Evolutionary conservation across 2,888 invertebrate genomes (phyloP).

Genomic region (Cyclophora albipunctata): DNA sequence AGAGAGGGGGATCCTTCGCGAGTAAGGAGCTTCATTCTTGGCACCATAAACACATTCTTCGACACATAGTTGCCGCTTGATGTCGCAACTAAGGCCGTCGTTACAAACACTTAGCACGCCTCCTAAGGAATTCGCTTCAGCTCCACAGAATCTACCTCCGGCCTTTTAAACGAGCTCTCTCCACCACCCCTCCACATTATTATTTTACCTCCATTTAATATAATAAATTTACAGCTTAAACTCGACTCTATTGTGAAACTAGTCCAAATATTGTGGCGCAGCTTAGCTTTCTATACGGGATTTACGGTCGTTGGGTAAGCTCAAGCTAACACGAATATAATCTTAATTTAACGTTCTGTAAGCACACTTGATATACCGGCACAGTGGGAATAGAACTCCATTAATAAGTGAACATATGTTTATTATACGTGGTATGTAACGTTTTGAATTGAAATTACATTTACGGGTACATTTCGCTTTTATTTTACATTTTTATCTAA

Average conservation of each 20-base stretch:
- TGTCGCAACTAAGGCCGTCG: slow-evolving; percentile 58
- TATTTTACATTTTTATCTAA: too few species aligned
- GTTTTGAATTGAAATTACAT: too few species aligned
- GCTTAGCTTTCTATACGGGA: slow-evolving; percentile 52
- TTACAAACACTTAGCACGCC: slow-evolving; percentile 54
- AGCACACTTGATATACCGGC: slow-evolving; percentile 11
- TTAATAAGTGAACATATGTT: too few species aligned
- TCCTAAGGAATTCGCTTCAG: slow-evolving; percentile 54
- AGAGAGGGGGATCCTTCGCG: slow-evolving; percentile 26
- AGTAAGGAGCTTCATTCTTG: slow-evolving; percentile 67
- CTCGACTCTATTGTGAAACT: slow-evolving; percentile 40
- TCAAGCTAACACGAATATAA: slow-evolving; percentile 41
- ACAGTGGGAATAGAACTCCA: slow-evolving; percentile 3
- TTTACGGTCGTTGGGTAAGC: slow-evolving; percentile 52
- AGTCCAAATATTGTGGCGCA: slow-evolving; percentile 49
- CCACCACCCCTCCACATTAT: slow-evolving; percentile 44
- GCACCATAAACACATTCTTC: slow-evolving; percentile 73
- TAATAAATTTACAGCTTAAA: slow-evolving; percentile 36
- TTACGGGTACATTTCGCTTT: too few species aligned
- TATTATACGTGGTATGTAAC: too few species aligned
- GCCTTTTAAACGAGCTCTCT: slow-evolving; percentile 36
- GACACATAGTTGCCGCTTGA: slow-evolving; percentile 67
- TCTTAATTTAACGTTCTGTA: slow-evolving; percentile 25
- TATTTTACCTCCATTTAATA: slow-evolving; percentile 49
- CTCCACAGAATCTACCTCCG: slow-evolving; percentile 49